These are phyloP conservation scores for Cantharis lateralis DNA, from an alignment of 2,888 invertebrate species.

Conservation along the genomic window DNA sequence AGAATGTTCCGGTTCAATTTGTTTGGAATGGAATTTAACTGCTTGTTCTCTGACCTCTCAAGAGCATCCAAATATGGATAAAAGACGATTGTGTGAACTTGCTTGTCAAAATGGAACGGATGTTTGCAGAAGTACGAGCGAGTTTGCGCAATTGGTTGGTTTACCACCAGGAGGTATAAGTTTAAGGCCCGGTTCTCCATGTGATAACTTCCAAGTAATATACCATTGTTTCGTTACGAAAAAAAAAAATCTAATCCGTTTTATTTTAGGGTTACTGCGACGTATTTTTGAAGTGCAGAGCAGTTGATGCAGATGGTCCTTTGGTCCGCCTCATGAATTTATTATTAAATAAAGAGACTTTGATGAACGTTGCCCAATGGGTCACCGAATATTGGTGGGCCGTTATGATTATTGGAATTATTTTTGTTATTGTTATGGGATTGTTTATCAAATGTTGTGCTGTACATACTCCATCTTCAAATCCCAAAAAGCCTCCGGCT, in stretches of 20 bases:
- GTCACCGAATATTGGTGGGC: conserved; percentile 96
- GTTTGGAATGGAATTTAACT: conserved; percentile 89
- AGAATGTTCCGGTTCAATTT: conserved; percentile 94
- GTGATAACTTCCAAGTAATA: conserved; percentile 92
- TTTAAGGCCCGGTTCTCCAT: conserved; percentile 93
- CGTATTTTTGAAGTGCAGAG: conserved; percentile 97
- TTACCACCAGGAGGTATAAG: conserved; percentile 82
- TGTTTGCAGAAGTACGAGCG: conserved; percentile 85
- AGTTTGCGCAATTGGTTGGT: conserved; percentile 75
- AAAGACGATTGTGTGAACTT: conserved; percentile 89
- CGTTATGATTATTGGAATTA: conserved; percentile 89
- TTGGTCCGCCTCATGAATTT: conserved; percentile 95
- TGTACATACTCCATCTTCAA: conserved; percentile 98
- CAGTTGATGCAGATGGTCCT: conserved; percentile 98
- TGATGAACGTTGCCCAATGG: conserved; percentile 89
- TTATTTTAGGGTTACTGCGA: conserved; percentile 91
- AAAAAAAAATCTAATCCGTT: neutral
- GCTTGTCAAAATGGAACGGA: conserved; percentile 91
- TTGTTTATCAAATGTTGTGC: conserved; percentile 99
- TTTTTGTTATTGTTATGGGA: conserved; percentile 94
- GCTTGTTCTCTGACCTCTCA: conserved; percentile 93
- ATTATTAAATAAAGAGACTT: conserved; percentile 87
- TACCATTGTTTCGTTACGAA: neutral
- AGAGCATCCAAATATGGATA: conserved; percentile 74
- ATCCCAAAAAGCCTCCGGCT: conserved; percentile 96